Percentiles rank a stretch among this genome's conserved stretches.
These are phyloP conservation scores for Charadrius vociferus DNA, from an alignment of 2,113 vertebrate genomes.

Conservation along the genomic window DNA sequence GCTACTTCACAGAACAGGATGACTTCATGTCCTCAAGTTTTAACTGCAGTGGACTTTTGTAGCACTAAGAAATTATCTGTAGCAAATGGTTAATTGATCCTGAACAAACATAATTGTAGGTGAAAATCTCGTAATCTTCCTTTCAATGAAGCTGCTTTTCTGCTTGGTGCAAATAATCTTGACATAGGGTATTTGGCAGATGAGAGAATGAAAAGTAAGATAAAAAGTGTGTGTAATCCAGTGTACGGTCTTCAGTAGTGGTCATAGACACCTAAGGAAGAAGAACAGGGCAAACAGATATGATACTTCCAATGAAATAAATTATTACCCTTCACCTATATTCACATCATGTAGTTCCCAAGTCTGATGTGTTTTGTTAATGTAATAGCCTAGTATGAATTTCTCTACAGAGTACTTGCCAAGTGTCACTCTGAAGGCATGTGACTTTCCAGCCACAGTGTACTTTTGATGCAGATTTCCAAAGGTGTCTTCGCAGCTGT, in stretches of 20 bases:
- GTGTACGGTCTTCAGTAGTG: background rate
- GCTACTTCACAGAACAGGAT: background rate
- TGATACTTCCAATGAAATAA: background rate
- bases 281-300: background rate
- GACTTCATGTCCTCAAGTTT: background rate
- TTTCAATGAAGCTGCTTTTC: background rate
- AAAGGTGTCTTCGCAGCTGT: background rate
- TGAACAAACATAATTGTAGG: background rate
- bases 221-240: background rate
- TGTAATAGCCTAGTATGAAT: background rate
- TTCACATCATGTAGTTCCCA: background rate
- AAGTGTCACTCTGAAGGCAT: background rate
- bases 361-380: background rate
- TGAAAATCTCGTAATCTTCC: background rate
- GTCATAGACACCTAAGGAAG: background rate
- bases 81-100: background rate
- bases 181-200: background rate
- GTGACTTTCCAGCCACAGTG: background rate
- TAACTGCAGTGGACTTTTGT: background rate
- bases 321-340: background rate
- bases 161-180: background rate
- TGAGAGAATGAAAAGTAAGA: background rate
- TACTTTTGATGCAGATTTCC: background rate
- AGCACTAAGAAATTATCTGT: background rate
- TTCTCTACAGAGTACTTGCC: background rate